Percentiles rank a stretch among this genome's conserved stretches.
phyloP scores from a whole-genome alignment of 1,140 invertebrate genomes.

The Aplysia californica region DNA sequence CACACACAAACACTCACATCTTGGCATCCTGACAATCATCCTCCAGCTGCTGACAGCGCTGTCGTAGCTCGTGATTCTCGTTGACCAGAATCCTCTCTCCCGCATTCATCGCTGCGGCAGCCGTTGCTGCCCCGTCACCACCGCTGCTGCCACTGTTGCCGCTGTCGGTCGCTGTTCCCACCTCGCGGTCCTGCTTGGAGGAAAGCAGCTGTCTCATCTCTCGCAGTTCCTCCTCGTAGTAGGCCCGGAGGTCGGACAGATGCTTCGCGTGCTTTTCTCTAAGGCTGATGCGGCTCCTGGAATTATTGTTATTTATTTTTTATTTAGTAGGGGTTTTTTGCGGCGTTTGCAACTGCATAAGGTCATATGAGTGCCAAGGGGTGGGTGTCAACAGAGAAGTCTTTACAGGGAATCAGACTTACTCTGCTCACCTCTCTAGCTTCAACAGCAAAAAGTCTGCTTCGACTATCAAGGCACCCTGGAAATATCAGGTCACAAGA shows the following conservation, averaged over 20 bases:
- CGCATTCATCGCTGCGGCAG: background rate
- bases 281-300: slow-evolving; percentile 42
- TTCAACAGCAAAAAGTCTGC: too few species aligned
- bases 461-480: too few species aligned
- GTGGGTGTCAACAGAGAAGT: too few species aligned
- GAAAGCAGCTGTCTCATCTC: slow-evolving; percentile 37
- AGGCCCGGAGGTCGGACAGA: slow-evolving; percentile 48
- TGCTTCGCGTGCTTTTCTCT: slow-evolving; percentile 56
- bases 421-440: too few species aligned
- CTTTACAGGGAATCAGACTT: too few species aligned
- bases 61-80: slow-evolving; percentile 39
- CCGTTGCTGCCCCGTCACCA: background rate
- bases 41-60: slow-evolving; percentile 36
- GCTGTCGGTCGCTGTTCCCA: too few species aligned
- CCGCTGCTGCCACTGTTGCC: background rate
- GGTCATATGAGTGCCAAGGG: too few species aligned
- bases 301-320: background rate
- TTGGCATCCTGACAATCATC: slow-evolving; percentile 36
- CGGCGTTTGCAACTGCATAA: too few species aligned
- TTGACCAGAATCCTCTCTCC: slow-evolving; percentile 33
- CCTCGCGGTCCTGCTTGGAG: slow-evolving; percentile 8
- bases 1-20: too few species aligned
- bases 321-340: too few species aligned
- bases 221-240: slow-evolving; percentile 54
- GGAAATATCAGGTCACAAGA: too few species aligned